Evolutionary conservation across 1,140 invertebrate genomes (phyloP), one percentile per base, ranked within the genome.

Genomic region (Onthophagus taurus): DNA sequence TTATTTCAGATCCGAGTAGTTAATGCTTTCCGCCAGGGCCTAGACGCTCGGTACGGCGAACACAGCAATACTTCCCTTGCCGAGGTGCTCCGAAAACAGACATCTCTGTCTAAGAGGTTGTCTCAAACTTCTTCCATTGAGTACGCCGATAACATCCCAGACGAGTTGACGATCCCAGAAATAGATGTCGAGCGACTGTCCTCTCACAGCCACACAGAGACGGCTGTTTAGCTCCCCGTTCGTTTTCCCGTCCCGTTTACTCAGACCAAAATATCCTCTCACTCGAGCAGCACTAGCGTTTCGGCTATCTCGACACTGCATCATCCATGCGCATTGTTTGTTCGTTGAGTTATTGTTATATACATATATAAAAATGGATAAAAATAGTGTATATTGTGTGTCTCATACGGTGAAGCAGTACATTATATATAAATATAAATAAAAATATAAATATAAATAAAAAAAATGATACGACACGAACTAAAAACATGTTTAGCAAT

Each of bases 1-100:
- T 61, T 65, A 61, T 80, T 83, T 60, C 83, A 94, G 91, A 96
- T 97, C 71, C 90, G 93, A 77, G 93, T 96, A 79, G 91, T 96
- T 74, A 96, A 97, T 78, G 93, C 93, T 75, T 97, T 97, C 80
- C 90, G 93, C 71, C 91, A 95, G 80, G 92, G 90, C 68, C 79
- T 96, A 75, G 92, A 97, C 77, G 78, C 87, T 71, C 86, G 89
- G 64, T 88, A 87, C 66, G 83, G 85, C 65, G 91, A 95, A 72
- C 85, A 87, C 72, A 85, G 82, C 65, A 88, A 83, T 72, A 81
- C 84, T 57, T 84, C 83, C 65, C 77, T 91, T 61, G 87, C 86
- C 46, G 88, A 89, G 69, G 86, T 87, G 61, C 77, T 91, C 57
- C 82, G 87, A 66, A 91, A 90, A 73, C 89, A 92, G 75, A 81